Conservation (phyloP, 2,797 vertebrate genomes). For the Pygocentrus nattereri region DNA sequence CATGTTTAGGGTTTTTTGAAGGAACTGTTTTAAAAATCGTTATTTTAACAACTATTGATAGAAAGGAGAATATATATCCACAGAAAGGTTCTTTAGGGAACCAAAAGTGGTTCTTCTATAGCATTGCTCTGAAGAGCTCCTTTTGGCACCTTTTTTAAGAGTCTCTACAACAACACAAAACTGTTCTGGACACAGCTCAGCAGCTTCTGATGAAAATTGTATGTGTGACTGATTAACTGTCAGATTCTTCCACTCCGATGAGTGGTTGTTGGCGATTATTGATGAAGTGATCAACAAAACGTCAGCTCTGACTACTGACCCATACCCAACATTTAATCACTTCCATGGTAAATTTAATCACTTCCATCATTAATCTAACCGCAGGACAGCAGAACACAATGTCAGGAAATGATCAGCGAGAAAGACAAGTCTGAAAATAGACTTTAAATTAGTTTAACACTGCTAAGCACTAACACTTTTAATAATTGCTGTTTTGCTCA, state of each 20-base stretch:
- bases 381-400: slow-evolving; percentile 13
- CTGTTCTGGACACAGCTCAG: background rate
- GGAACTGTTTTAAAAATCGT: background rate
- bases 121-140: too few species aligned
- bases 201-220: slow-evolving; percentile 13
- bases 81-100: too few species aligned
- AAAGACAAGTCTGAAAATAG: slow-evolving; percentile 33
- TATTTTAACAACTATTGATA: background rate
- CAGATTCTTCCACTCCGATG: slow-evolving; percentile 22
- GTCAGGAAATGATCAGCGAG: slow-evolving; percentile 24
- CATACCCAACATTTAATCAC: slow-evolving; percentile 47
- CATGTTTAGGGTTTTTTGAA: too few species aligned
- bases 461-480: slow-evolving; percentile 17
- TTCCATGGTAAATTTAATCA: slow-evolving; percentile 45
- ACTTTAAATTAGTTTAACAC: slow-evolving; percentile 25
- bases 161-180: background rate
- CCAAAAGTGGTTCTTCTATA: too few species aligned
- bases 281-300: slow-evolving; percentile 33
- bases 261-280: slow-evolving; percentile 36
- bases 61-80: background rate
- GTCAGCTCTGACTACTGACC: slow-evolving; percentile 35
- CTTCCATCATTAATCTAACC: slow-evolving; percentile 22
- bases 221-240: slow-evolving; percentile 35
- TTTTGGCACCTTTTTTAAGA: background rate
- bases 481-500: slow-evolving; percentile 26